phyloP scores from a whole-genome alignment of 2,113 vertebrate species.

The Strix uralensis region DNA sequence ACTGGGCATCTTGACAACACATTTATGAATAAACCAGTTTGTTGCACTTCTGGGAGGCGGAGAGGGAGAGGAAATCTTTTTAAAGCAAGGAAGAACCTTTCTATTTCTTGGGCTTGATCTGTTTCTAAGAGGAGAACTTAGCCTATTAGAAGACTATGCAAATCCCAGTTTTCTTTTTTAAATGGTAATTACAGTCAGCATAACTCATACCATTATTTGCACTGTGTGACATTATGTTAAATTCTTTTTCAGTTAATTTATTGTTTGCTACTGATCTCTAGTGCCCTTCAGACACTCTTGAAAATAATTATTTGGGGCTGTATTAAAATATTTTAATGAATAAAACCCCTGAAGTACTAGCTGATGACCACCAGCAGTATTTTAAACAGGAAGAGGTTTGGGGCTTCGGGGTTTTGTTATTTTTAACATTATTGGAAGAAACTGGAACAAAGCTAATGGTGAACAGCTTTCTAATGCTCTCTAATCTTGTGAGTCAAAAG shows the following conservation, averaged over 20 bases:
- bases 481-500: slow-evolving; percentile 2
- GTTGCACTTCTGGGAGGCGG: background rate
- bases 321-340: slow-evolving; percentile 64
- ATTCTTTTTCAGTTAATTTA: slow-evolving; percentile 47
- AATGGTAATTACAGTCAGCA: slow-evolving; percentile 31
- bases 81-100: background rate
- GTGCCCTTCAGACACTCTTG: slow-evolving; percentile 45
- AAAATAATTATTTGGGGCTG: slow-evolving; percentile 47
- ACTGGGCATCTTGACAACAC: background rate
- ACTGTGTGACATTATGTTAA: slow-evolving; percentile 18
- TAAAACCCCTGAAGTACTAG: background rate
- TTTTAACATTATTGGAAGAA: slow-evolving; percentile 16
- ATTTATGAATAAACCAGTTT: background rate
- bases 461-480: slow-evolving; percentile 1
- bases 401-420: background rate
- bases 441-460: background rate
- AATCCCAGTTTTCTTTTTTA: slow-evolving; percentile 14
- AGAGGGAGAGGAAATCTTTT: background rate
- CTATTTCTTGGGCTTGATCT: background rate
- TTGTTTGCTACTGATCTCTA: slow-evolving; percentile 54
- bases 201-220: slow-evolving; percentile 36
- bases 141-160: background rate
- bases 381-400: background rate
- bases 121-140: background rate
- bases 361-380: slow-evolving; percentile 29